phyloP scores from a whole-genome alignment of 2,888 invertebrate species.

The Danaus chrysippus region DNA sequence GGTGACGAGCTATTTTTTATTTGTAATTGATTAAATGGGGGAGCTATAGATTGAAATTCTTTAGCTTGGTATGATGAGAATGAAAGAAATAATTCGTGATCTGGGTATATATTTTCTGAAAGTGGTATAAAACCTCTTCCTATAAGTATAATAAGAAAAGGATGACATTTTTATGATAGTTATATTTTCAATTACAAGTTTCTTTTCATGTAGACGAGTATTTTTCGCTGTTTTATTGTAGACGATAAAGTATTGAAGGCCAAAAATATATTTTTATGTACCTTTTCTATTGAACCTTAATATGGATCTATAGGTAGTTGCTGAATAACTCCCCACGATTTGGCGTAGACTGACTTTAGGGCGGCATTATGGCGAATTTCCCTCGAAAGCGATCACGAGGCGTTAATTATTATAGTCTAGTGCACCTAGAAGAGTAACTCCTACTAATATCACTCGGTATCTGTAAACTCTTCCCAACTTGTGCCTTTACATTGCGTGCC shows the following conservation, averaged over 20 bases:
- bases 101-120: conserved; percentile 5
- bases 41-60: conserved; percentile 69
- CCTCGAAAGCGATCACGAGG: conserved; percentile 47
- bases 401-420: conserved; percentile 72
- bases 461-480: conserved; percentile 8
- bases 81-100: conserved; percentile 33
- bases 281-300: neutral
- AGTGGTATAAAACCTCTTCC: no score
- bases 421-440: conserved; percentile 55
- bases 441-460: conserved; percentile 19
- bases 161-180: no score
- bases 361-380: conserved; percentile 33
- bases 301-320: neutral
- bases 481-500: conserved; percentile 18
- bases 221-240: no score
- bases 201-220: no score
- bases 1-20: conserved; percentile 65
- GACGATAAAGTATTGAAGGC: neutral
- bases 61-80: conserved; percentile 57
- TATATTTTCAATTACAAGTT: no score
- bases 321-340: conserved; percentile 12
- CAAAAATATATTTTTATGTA: neutral
- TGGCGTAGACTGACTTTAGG: conserved; percentile 20
- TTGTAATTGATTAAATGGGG: conserved; percentile 69
- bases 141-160: no score